Evolutionary conservation across 2,113 vertebrate species (phyloP), one percentile per base, ranked within the genome.

Genomic region (Opisthocomus hoazin): DNA sequence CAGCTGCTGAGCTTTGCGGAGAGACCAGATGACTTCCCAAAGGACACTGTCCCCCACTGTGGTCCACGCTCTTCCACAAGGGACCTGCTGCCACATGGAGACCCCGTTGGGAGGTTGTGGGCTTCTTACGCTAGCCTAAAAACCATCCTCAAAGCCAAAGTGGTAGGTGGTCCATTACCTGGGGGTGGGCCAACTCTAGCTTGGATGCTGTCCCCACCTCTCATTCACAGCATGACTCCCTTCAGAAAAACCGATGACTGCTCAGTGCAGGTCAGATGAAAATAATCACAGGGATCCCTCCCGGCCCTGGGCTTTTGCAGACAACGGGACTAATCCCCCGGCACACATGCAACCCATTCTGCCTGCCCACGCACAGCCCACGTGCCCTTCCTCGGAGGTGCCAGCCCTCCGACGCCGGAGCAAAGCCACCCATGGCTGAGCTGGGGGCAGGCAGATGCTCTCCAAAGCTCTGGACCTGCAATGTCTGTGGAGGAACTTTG

Each of bases 401-500:
- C 46, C 84, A 74, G 37, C 36, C 15, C 30, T 32, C 54, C 54
- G 11, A 4, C 0, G 1, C 41, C 3, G 12, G 23, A 51, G 30
- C 13, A 75, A 58, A 80, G 34, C 36, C 56, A 57, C 48, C 61
- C 20, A 6, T 0, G 4, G 63, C 54, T 0, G 1, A 37, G 51
- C n/a, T 34, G 73, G 29, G n/a, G 8, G 1, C 68, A 57, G 4
- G 46, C 15, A 15, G 63, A 5, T 39, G 23, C 41, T 32, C 69
- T 36, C 15, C 85, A 37, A 24, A 39, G 48, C 34, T 27, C 66
- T 22, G 43, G 51, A 12, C 12, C 29, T 17, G 27, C 68, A 2
- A 6, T 0, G 60, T 3, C 0, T 0, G 9, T 5, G 57, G 17
- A 73, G 14, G 32, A 43, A 24, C 41, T 34, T 11, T 0, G 5